Evolutionary conservation across 1,140 invertebrate species (phyloP), one percentile per base, ranked within the genome.

Genomic region (Papilio helenus): DNA sequence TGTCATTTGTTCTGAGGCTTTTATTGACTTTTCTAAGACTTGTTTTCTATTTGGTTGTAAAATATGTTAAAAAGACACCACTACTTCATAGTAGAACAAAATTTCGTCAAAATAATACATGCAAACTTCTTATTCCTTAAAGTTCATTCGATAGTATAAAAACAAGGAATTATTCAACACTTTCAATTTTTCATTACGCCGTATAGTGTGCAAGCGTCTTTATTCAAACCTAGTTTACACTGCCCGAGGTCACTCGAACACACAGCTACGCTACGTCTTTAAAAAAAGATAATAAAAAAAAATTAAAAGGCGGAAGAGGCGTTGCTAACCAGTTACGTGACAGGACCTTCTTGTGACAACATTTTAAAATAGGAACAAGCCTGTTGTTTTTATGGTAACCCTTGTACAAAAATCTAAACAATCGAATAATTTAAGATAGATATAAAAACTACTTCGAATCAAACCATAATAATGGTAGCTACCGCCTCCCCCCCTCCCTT

Each of bases 161-260:
- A 26, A 16, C 10, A 23, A 26, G 3, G n/a, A 20, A 14, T 26
- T 9, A 1, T 73, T 46, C 12, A 73, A 46, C 3, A 74, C 26
- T 46, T 49, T 23, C 1, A 74, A 74, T 2, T 74, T 10, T 76
- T 18, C 49, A 9, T 55, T 55, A 76, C 8, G 20, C 23, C 16
- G 76, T 7, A 65, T 20, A 42, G 34, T 77, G 55, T 44, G 55
- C 20, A 39, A 7, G 16, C 55, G 9, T 34, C 76, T 61, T 61
- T n/a, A 42, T 8, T 73, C 79, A 78, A 79, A 81, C 81, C 82
- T 85, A 88, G 88, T 89, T 90, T 89, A 91, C 86, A 85, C 86
- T 84, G 83, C 78, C 85, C 88, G 86, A 89, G 90, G 89, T 85
- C 86, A 84, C 82, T 76, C 82, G 81, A 73, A 83, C 80, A 79